Conservation (phyloP, 2,888 invertebrate genomes). For the Empis livida region DNA sequence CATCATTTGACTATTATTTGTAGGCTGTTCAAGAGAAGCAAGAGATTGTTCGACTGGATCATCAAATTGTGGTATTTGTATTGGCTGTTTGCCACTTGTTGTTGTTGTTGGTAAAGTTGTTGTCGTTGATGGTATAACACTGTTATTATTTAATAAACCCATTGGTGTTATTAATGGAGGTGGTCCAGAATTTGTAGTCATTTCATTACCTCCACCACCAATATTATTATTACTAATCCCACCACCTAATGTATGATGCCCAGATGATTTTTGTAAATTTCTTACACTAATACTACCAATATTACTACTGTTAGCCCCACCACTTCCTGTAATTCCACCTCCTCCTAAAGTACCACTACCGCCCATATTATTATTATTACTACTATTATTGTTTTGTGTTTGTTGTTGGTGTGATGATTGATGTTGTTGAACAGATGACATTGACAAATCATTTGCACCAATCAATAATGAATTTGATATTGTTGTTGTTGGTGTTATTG, state of each 20-base stretch:
- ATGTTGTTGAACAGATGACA: conserved; percentile 6
- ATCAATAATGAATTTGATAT: conserved; percentile 12
- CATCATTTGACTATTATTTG: conserved; percentile 35
- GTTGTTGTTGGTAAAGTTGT: conserved; percentile 4
- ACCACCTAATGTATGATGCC: neutral
- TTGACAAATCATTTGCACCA: conserved; percentile 4
- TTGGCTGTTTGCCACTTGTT: conserved; percentile 25
- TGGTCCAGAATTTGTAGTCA: conserved; percentile 11
- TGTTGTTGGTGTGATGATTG: conserved; percentile 9
- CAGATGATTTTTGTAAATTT: conserved; percentile 5
- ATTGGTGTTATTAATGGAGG: conserved; percentile 11
- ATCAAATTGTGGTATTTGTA: conserved; percentile 39
- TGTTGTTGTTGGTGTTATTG: conserved; percentile 7
- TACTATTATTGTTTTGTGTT: conserved; percentile 3
- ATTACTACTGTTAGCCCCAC: conserved; percentile 10
- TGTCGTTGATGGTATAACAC: conserved; percentile 8
- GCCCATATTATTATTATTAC: neutral
- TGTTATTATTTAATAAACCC: neutral
- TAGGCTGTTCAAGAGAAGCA: conserved; percentile 53
- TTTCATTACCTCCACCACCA: conserved; percentile 12
- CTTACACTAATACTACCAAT: conserved; percentile 11
- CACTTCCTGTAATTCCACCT: conserved; percentile 28
- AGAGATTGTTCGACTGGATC: conserved; percentile 60
- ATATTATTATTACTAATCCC: conserved; percentile 4
- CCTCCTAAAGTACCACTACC: conserved; percentile 6